Evolutionary conservation across 2,113 vertebrate genomes (phyloP), one percentile per base, ranked within the genome.

Genomic region (Oreotrochilus melanogaster): DNA sequence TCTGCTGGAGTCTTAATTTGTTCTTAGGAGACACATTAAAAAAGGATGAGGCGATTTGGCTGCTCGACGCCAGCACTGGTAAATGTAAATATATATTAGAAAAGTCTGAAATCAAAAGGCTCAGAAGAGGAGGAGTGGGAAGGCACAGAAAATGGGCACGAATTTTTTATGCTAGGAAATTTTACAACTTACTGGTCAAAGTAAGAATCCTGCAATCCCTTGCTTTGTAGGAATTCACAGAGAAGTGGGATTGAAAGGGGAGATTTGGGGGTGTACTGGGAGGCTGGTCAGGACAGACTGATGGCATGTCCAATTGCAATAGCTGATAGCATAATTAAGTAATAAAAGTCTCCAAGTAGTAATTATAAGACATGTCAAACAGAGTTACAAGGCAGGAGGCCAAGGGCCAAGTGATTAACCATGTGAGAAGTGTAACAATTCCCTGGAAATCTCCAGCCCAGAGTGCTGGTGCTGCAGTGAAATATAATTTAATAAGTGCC

Each of bases 321-420:
- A 60, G 42, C 64, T 86, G 57, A 66, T 94, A 83, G 57, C 60
- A 69, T 90, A 90, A 96, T 92, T 92, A 92, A 97, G 78, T 76
- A 88, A 92, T 93, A 94, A 95, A 97, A 86, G 84, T 93, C 93
- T 82, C 90, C 72, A 83, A 72, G 71, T 8, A 80, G 95, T 90
- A 92, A 94, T 87, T 94, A 83, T 31, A 87, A 76, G 51, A 81
- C 10, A 2, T 48, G 84, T 82, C 88, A 88, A 94, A 92, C 91
- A 88, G 88, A 92, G 45, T 83, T 91, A 73, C 42, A 93, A 93
- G 81, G 74, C 89, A 91, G 65, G 42, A 87, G 84, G 75, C 88
- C 94, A 95, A 95, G 95, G 93, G 81, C 72, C 72, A 70, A 76
- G 76, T 47, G 94, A 95, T 93, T 93, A 90, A 74, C 91, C 58